Evolutionary conservation across 2,888 invertebrate species (phyloP).

Genomic region (Perdita meconis): DNA sequence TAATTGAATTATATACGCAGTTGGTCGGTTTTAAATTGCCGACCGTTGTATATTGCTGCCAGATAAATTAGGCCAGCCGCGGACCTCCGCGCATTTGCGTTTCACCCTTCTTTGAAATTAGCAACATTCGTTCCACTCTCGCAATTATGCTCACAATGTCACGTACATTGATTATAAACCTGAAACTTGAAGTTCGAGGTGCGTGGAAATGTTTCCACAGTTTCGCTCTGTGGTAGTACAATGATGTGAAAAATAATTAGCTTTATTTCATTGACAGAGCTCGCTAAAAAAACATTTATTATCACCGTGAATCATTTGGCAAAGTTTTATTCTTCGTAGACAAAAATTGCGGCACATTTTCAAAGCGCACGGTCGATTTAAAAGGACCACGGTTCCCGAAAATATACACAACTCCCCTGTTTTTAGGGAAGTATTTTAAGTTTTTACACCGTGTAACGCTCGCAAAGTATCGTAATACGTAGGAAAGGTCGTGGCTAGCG

Average conservation of each 20-base stretch:
- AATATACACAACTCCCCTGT: neutral
- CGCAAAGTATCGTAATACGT: conserved; percentile 41
- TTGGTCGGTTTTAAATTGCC: conserved; percentile 42
- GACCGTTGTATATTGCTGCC: conserved; percentile 27
- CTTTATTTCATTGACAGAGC: no score
- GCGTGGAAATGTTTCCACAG: no score
- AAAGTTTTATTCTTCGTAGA: no score
- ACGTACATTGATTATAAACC: conserved; percentile 24
- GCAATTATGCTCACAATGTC: conserved; percentile 29
- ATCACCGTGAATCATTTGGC: no score
- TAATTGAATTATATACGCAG: conserved; percentile 58
- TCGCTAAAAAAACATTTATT: no score
- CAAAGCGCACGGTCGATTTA: neutral
- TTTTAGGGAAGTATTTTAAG: conserved; percentile 16
- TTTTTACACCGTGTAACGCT: conserved; percentile 31
- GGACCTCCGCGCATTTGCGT: conserved; percentile 13
- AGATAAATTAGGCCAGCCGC: conserved; percentile 41
- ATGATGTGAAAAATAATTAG: no score
- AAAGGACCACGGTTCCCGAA: neutral
- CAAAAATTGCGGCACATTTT: neutral
- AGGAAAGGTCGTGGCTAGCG: conserved; percentile 52
- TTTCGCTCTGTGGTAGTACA: no score
- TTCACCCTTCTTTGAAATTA: conserved; percentile 30
- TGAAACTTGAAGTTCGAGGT: conserved; percentile 2
- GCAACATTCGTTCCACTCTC: conserved; percentile 25